phyloP scores from a whole-genome alignment of 2,797 vertebrate species.

The Pseudotriccus pelzelni region DNA sequence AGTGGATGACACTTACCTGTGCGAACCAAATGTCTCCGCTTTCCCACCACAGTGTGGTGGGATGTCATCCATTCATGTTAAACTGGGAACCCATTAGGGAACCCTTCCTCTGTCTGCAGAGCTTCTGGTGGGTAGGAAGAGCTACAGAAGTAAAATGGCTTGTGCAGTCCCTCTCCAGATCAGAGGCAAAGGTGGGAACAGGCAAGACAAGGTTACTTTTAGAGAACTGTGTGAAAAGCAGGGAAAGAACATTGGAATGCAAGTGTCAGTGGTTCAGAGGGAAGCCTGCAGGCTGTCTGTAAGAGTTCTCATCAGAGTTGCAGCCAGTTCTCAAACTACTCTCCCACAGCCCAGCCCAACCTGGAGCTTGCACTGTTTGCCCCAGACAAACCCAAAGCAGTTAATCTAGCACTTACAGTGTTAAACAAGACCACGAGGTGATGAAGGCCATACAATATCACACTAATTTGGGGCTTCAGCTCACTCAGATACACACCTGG shows the following conservation, averaged over 20 bases:
- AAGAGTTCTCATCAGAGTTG: background rate
- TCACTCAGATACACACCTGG: background rate
- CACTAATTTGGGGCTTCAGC: background rate
- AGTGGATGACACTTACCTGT: background rate
- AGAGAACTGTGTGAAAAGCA: background rate
- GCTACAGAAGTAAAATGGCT: background rate
- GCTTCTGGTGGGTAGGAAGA: background rate
- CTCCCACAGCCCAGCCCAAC: background rate
- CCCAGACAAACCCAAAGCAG: background rate
- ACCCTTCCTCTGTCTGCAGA: background rate
- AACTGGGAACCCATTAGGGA: background rate
- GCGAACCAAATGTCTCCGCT: background rate
- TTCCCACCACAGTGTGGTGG: background rate
- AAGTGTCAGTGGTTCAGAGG: background rate
- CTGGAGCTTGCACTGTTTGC: background rate
- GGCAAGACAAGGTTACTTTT: background rate
- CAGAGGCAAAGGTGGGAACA: background rate
- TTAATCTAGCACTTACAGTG: background rate
- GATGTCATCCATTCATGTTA: background rate
- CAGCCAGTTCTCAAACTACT: background rate
- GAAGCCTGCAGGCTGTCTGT: background rate
- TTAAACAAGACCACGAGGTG: background rate
- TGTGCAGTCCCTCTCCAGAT: background rate
- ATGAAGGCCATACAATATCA: background rate
- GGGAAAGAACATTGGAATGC: background rate